Evolutionary conservation across 2,797 vertebrate genomes (phyloP).

Genomic region (Anguilla pacifica): DNA sequence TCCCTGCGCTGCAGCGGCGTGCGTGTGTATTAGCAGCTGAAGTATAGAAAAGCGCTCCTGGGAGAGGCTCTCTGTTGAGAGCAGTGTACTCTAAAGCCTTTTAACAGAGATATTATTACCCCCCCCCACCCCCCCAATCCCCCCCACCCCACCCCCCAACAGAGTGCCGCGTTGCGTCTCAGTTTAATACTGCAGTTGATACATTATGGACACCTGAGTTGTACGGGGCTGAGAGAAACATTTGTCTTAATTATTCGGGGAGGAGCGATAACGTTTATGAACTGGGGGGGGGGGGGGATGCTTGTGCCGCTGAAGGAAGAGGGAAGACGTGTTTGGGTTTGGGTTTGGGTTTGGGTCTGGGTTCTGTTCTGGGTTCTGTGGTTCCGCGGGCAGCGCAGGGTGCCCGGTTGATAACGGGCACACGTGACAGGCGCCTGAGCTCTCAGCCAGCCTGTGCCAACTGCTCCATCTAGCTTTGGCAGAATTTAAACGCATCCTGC

Average conservation of each 20-base stretch:
- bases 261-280: conserved; percentile 57
- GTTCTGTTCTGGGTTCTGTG: neutral
- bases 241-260: conserved; percentile 56
- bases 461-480: conserved; percentile 38
- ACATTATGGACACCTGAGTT: conserved; percentile 42
- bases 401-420: conserved; percentile 30
- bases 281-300: conserved; percentile 22
- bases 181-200: conserved; percentile 40
- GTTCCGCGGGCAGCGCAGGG: conserved; percentile 18
- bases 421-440: conserved; percentile 13
- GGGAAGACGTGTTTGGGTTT: conserved; percentile 37
- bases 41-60: too few species aligned
- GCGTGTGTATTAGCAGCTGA: too few species aligned
- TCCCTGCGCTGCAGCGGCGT: neutral
- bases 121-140: conserved; percentile 31
- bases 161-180: conserved; percentile 39
- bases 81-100: conserved; percentile 22
- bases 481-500: conserved; percentile 29
- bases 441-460: conserved; percentile 28
- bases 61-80: neutral
- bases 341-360: neutral
- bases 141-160: conserved; percentile 26
- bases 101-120: conserved; percentile 33
- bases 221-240: conserved; percentile 42
- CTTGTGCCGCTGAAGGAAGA: conserved; percentile 47